phyloP scores from a whole-genome alignment of 2,888 invertebrate genomes.

The Ophion ellenae region DNA sequence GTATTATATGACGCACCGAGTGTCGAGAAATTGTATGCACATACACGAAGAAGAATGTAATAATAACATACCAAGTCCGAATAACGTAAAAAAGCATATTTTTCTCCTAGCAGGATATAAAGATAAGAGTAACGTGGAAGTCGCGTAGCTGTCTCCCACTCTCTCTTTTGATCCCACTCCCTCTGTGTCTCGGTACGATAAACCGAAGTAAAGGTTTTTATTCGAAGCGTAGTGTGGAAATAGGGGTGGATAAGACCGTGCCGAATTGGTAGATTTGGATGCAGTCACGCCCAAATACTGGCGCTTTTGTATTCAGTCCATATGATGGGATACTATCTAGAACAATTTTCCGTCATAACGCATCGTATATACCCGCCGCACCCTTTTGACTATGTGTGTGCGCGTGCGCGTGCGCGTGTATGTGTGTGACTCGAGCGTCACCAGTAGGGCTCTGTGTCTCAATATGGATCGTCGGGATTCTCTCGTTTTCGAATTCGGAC shows the following conservation, averaged over 20 bases:
- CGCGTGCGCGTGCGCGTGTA: neutral
- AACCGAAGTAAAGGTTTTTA: slow-evolving; percentile 71
- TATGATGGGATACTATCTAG: slow-evolving; percentile 54
- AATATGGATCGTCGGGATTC: slow-evolving; percentile 36
- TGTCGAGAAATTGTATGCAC: neutral
- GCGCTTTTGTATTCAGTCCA: slow-evolving; percentile 72
- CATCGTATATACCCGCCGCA: slow-evolving; percentile 42
- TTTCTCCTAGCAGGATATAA: too few relatives aligned
- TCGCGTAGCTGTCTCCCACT: neutral
- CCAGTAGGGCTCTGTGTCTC: slow-evolving; percentile 2
- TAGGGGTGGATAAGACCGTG: slow-evolving; percentile 74
- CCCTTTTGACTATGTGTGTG: slow-evolving; percentile 12
- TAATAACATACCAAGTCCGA: too few relatives aligned
- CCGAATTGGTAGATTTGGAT: slow-evolving; percentile 74
- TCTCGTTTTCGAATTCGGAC: slow-evolving; percentile 67
- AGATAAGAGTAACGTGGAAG: too few relatives aligned
- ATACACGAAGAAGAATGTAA: too few relatives aligned
- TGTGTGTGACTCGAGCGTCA: neutral
- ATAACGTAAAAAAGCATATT: too few relatives aligned
- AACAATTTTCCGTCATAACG: slow-evolving; percentile 39
- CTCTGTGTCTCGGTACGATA: slow-evolving; percentile 13
- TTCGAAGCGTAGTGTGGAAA: slow-evolving; percentile 76
- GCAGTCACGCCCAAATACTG: slow-evolving; percentile 80
- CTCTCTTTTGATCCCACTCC: neutral
- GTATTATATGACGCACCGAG: slow-evolving; percentile 25